These are phyloP conservation scores for Bombylius major DNA, from an alignment of 2,888 invertebrate genomes.

Conservation along the genomic window DNA sequence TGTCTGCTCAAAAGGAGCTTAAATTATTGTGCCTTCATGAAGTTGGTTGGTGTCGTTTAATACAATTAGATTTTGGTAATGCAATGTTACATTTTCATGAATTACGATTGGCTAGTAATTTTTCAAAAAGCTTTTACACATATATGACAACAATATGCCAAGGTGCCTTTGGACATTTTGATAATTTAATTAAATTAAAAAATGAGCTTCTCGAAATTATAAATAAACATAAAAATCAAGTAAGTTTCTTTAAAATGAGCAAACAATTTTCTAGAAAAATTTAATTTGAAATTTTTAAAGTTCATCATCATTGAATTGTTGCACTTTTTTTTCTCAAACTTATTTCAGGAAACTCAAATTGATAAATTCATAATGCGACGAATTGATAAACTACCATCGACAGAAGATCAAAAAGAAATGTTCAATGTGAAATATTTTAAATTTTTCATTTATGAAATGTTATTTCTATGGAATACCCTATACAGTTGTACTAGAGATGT, in stretches of 20 bases:
- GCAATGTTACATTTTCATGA: slow-evolving; percentile 41
- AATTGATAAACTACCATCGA: slow-evolving; percentile 25
- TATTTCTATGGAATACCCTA: slow-evolving; percentile 56
- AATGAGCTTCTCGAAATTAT: slow-evolving; percentile 24
- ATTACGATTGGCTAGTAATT: slow-evolving; percentile 40
- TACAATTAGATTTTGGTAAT: slow-evolving; percentile 44
- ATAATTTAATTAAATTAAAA: slow-evolving; percentile 20
- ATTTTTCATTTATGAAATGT: slow-evolving; percentile 48
- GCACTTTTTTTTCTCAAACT: not conserved
- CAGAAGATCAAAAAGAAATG: slow-evolving; percentile 18
- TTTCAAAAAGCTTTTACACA: slow-evolving; percentile 53
- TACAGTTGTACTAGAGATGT: slow-evolving; percentile 40
- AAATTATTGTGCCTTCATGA: slow-evolving; percentile 45
- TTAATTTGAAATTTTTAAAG: too few relatives aligned
- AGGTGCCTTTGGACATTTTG: slow-evolving; percentile 23
- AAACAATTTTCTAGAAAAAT: too few relatives aligned
- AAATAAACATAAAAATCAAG: slow-evolving; percentile 27
- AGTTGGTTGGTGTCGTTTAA: slow-evolving; percentile 46
- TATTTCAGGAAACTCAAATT: slow-evolving; percentile 30
- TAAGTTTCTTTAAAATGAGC: slow-evolving; percentile 9
- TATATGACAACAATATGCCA: slow-evolving; percentile 43
- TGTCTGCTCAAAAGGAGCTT: slow-evolving; percentile 48
- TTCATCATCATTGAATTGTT: too few relatives aligned
- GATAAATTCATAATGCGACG: slow-evolving; percentile 34
- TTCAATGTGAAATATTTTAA: slow-evolving; percentile 38